Conservation (phyloP, 2,797 vertebrate species). For the Lithobates sylvaticus region DNA sequence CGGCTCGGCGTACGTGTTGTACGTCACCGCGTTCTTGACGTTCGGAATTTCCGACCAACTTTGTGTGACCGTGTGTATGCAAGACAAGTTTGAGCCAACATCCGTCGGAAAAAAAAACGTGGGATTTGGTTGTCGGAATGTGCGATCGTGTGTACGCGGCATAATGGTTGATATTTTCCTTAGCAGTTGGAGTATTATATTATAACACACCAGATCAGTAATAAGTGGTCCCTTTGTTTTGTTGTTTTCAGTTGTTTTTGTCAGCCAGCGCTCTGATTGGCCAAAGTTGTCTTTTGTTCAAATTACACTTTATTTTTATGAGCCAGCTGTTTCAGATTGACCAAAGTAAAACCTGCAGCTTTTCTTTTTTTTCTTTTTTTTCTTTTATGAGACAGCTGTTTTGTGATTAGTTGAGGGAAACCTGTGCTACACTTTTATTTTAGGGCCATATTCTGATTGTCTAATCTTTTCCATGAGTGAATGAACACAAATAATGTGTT, state of each 20-base stretch:
- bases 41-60: too few relatives aligned
- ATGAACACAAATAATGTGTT: constrained; percentile 47
- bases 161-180: too few relatives aligned
- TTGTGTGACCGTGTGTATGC: too few relatives aligned
- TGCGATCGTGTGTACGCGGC: too few relatives aligned
- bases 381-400: constrained; percentile 63
- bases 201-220: constrained; percentile 17
- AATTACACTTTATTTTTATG: constrained; percentile 60
- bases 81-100: too few relatives aligned
- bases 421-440: constrained; percentile 56
- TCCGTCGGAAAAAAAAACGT: too few relatives aligned
- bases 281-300: constrained; percentile 51
- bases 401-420: constrained; percentile 61
- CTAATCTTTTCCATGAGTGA: constrained; percentile 60
- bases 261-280: constrained; percentile 20
- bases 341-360: constrained; percentile 62
- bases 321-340: constrained; percentile 63
- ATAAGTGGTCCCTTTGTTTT: constrained; percentile 21
- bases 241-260: constrained; percentile 26
- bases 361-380: constrained; percentile 40
- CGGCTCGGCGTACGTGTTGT: too few relatives aligned
- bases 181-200: neutral
- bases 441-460: constrained; percentile 44
- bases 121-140: too few relatives aligned
- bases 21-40: too few relatives aligned